Evolutionary conservation across 2,113 vertebrate genomes (phyloP).

Genomic region (Trogon melanurus): DNA sequence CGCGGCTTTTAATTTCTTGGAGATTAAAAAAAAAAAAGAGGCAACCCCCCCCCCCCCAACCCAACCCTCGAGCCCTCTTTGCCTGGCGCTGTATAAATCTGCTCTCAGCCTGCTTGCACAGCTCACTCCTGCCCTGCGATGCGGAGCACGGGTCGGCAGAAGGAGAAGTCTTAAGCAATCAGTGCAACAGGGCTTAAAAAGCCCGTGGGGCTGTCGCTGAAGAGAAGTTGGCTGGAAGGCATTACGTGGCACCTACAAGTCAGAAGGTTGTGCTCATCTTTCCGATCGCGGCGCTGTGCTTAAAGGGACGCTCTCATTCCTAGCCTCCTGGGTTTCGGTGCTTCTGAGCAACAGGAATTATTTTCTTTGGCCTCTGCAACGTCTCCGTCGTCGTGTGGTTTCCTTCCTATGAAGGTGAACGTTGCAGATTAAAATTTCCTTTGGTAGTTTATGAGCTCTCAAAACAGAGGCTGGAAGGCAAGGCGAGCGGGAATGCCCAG

Average conservation of each 20-base stretch:
- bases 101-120: conserved; percentile 26
- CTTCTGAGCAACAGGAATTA: conserved; percentile 21
- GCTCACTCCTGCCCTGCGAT: neutral
- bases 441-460: conserved; percentile 28
- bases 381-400: neutral
- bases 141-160: neutral
- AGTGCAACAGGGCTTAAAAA: neutral
- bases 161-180: neutral
- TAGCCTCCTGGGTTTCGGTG: neutral
- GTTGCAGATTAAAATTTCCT: conserved; percentile 42
- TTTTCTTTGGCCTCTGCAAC: conserved; percentile 58
- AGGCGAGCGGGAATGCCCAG: neutral
- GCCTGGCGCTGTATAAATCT: neutral
- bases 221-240: neutral
- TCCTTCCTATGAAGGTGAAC: conserved; percentile 61
- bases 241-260: neutral
- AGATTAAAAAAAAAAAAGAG: neutral
- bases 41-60: too few species aligned
- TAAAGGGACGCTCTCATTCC: neutral
- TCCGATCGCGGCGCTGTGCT: neutral
- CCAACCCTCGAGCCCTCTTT: neutral
- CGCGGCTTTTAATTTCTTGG: neutral
- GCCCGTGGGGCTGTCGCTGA: neutral
- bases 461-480: conserved; percentile 24
- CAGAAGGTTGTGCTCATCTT: neutral